A percentile compares a stretch with the other conserved stretches of the same genome.
Conservation (phyloP, 1,140 invertebrate genomes). For the Brachystomella parvula region DNA sequence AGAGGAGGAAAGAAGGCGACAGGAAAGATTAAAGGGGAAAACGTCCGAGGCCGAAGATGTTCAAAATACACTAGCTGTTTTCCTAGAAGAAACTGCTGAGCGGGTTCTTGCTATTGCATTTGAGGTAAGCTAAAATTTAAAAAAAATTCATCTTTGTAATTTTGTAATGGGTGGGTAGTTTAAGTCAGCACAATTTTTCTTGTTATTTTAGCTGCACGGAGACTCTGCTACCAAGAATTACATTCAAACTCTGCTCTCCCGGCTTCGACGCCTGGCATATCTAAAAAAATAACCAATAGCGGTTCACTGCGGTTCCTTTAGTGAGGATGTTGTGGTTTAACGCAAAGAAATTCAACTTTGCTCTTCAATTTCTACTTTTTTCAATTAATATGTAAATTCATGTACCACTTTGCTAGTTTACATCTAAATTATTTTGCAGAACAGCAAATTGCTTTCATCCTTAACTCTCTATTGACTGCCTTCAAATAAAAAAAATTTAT, state of each 20-base stretch:
- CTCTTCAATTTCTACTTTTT: no score
- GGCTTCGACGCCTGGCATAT: conserved; percentile 18
- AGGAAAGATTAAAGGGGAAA: background rate
- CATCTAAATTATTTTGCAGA: no score
- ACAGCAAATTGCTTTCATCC: no score
- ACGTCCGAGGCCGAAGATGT: background rate
- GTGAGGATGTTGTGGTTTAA: no score
- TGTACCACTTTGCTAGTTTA: no score
- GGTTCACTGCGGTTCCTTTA: no score
- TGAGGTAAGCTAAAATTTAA: conserved; percentile 1
- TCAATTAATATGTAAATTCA: no score
- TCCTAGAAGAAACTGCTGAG: conserved; percentile 6
- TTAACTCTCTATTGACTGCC: no score
- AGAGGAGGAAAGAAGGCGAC: background rate
- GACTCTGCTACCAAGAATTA: background rate
- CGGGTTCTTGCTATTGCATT: background rate
- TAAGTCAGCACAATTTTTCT: background rate
- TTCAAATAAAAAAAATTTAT: no score
- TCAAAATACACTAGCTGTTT: background rate
- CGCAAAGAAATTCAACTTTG: no score
- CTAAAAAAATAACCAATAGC: no score
- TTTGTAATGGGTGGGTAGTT: no score
- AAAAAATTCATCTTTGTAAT: conserved; percentile 5
- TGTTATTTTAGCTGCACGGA: conserved; percentile 7
- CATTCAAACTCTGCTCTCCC: conserved; percentile 13